These are phyloP conservation scores for Thumatha senex DNA, from an alignment of 2,888 invertebrate species.

Conservation along the genomic window DNA sequence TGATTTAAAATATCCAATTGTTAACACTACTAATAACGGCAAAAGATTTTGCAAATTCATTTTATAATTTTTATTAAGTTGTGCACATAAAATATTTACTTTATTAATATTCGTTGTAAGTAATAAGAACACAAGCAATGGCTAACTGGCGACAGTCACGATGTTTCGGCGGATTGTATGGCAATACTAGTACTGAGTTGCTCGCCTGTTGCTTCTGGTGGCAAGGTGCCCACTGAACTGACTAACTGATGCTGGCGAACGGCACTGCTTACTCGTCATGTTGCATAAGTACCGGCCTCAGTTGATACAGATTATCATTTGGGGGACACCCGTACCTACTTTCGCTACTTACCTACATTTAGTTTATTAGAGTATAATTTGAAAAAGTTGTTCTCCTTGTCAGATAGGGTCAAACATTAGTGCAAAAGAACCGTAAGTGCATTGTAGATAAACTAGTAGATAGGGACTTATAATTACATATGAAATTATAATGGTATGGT, in stretches of 20 bases:
- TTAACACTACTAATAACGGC: conserved; percentile 35
- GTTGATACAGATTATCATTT: conserved; percentile 81
- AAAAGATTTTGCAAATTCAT: conserved; percentile 44
- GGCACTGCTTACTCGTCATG: conserved; percentile 47
- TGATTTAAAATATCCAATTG: conserved; percentile 44
- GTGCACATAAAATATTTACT: conserved; percentile 20
- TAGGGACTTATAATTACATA: background rate
- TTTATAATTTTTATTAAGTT: conserved; percentile 18
- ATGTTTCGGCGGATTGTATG: conserved; percentile 9
- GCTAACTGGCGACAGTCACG: conserved; percentile 12
- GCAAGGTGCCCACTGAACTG: conserved; percentile 60
- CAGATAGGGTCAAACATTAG: conserved; percentile 13
- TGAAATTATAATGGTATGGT: background rate
- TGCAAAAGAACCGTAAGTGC: conserved; percentile 7
- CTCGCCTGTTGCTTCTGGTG: conserved; percentile 47
- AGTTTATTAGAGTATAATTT: conserved; percentile 35
- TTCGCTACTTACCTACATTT: conserved; percentile 66
- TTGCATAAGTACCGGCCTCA: conserved; percentile 72
- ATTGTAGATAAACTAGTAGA: too few species aligned
- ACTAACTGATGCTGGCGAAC: conserved; percentile 51
- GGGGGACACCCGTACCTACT: conserved; percentile 76
- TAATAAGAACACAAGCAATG: conserved; percentile 15
- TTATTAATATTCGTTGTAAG: background rate
- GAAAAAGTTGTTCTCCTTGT: conserved; percentile 34
- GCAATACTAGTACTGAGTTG: conserved; percentile 16